These are phyloP conservation scores for Druceiella hillmani DNA, from an alignment of 2,888 invertebrate genomes.

Conservation along the genomic window DNA sequence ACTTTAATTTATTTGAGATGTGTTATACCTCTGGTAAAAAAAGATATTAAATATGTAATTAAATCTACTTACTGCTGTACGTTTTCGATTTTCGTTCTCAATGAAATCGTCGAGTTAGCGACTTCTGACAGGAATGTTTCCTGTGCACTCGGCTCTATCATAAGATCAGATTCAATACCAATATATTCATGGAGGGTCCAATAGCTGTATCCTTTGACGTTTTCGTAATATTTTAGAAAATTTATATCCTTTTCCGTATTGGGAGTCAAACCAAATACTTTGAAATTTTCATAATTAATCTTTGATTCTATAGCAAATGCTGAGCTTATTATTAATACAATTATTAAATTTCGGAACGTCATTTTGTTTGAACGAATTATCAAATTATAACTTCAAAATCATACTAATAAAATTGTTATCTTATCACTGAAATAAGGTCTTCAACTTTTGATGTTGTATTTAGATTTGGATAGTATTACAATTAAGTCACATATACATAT, in stretches of 20 bases:
- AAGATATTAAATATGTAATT: no score
- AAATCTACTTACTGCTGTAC: constrained; percentile 55
- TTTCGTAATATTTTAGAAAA: constrained; percentile 35
- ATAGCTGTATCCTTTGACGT: constrained; percentile 34
- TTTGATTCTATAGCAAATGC: constrained; percentile 22
- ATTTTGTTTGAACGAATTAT: no score
- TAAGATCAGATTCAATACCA: constrained; percentile 44
- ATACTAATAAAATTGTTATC: no score
- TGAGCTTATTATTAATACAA: constrained; percentile 24
- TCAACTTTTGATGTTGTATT: no score
- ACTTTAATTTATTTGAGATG: no score
- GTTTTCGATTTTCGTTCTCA: constrained; percentile 47
- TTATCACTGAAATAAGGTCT: no score
- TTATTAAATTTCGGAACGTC: no score
- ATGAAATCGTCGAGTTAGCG: constrained; percentile 32
- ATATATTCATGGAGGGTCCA: constrained; percentile 38
- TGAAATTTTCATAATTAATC: constrained; percentile 40
- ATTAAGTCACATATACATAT: no score
- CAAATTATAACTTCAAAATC: no score
- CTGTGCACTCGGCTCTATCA: constrained; percentile 54
- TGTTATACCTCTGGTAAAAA: no score
- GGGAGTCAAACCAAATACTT: constrained; percentile 50
- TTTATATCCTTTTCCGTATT: constrained; percentile 42
- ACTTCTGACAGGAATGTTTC: constrained; percentile 40
- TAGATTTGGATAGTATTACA: no score